Conservation (phyloP, 2,797 vertebrate genomes). For the Atherinosoma microstoma region DNA sequence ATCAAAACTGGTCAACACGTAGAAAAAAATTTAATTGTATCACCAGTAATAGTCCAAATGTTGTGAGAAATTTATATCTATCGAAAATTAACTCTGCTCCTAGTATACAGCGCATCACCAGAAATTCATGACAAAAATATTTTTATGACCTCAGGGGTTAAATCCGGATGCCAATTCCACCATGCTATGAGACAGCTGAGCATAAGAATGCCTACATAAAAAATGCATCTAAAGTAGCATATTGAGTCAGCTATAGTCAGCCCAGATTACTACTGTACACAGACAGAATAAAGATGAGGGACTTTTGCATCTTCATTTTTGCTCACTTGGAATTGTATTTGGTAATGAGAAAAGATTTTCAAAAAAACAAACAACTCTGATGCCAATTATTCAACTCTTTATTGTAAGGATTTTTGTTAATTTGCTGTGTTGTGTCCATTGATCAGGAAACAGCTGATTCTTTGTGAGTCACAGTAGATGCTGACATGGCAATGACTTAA, state of each 20-base stretch:
- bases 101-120: background rate
- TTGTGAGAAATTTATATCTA: background rate
- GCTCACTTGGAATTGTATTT: background rate
- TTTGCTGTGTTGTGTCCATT: background rate
- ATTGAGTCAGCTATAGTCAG: background rate
- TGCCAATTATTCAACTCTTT: background rate
- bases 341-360: background rate
- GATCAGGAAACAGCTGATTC: constrained; percentile 1
- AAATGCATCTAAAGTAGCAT: background rate
- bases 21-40: background rate
- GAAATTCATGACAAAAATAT: background rate
- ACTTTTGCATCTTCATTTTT: background rate
- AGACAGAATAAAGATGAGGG: background rate
- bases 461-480: constrained; percentile 25
- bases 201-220: constrained; percentile 1
- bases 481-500: constrained; percentile 37
- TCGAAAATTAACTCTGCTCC: background rate
- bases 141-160: constrained; percentile 15
- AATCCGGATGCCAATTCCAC: background rate
- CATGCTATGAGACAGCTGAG: constrained; percentile 13
- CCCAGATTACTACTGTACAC: background rate
- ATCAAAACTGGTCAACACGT: background rate
- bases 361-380: background rate
- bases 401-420: background rate
- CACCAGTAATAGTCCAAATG: background rate